Evolutionary conservation across 2,113 vertebrate genomes (phyloP), one percentile per base, ranked within the genome.

Genomic region (Lophura nycthemera): DNA sequence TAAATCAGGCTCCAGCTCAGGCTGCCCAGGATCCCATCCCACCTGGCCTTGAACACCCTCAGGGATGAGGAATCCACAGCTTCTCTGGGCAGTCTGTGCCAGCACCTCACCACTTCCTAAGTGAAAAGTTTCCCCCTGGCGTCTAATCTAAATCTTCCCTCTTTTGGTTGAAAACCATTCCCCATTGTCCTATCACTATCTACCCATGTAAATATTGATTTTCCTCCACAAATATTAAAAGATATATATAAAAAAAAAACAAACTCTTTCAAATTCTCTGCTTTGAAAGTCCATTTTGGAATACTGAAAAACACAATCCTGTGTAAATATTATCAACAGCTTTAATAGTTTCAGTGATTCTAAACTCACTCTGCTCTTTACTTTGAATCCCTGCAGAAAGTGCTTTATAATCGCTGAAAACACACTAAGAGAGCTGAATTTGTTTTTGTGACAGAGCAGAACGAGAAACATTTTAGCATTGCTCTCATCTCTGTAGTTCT

Each of bases 371-470:
- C 50, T 27, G 42, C 42, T 52, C 29, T 60, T 76, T 17, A 66
- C 0, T 0, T 17, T 76, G 38, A 76, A 59, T 40, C 38, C 64
- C 40, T 3, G 5, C 2, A 5, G 47, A 50, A 6, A 27, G 3
- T 18, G 19, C 14, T 69, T 74, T 34, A 34, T 34, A 69, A 38
- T 13, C 21, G 50, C 42, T 40, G 16, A 64, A 50, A 22, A 27
- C 27, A 70, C 12, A 38, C 40, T 19, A 21, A 15, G 12, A 52
- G 29, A 69, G 32, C 12, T 66, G 40, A 38, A 56, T 66, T 60
- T 61, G 13, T 56, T 82, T 54, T 8, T 0, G 0, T 40, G 52
- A 67, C 45, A 80, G 20, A 61, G 45, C 54, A 66, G 40, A 80
- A 76, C 2, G 32, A 63, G 24, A 50, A 38, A n/a, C 22, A 65